Base-by-base conservation (phyloP, 2,888 invertebrate species). In the Drosophila anceps region DNA sequence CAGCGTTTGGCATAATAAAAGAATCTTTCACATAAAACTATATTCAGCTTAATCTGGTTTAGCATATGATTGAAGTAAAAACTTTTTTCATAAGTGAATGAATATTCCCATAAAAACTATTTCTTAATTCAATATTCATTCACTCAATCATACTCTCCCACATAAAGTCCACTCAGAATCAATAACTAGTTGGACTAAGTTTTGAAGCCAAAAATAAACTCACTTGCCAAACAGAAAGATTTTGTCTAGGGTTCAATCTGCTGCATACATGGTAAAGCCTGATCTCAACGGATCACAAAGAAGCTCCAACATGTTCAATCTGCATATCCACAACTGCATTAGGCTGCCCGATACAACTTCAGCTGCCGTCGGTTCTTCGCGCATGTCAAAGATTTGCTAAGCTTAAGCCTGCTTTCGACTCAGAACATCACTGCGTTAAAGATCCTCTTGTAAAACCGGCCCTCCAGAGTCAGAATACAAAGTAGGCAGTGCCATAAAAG, bases 401-500 rank as follows among this genome's bases (percentile, higher is more conserved):
- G 4, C 24, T 20, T 1, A 31, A 76, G 37, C 15, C 33, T 10
- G 15, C 2, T 24, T n/a, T 18, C 12, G 64, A 44, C 37, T 60
- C 59, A 43, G 15, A 53, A 29, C 12, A 54, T 4, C 6, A n/a
- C n/a, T 24, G 2, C 1, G 35, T 13, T 53, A n/a, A n/a, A 46
- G 50, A 71, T 68, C 53, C 53, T 54, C 64, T 18, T 18, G 51
- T 27, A 18, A 71, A 73, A 59, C 63, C 67, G 43, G 73, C 13
- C 27, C 24, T 9, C 13, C 9, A 44, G 50, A 69, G 20, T 53
- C 39, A 35, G 48, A 39, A 70, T 54, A 63, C 69, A 83, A 90
- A 88, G 90, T 86, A 76, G 86, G 86, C 90, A 81, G 90, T 70
- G 65, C 87, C 90, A 76, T 58, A 69, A 68, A 58, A 90, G 86